Evolutionary conservation across 2,113 vertebrate species (phyloP).

Genomic region (Indicator indicator): DNA sequence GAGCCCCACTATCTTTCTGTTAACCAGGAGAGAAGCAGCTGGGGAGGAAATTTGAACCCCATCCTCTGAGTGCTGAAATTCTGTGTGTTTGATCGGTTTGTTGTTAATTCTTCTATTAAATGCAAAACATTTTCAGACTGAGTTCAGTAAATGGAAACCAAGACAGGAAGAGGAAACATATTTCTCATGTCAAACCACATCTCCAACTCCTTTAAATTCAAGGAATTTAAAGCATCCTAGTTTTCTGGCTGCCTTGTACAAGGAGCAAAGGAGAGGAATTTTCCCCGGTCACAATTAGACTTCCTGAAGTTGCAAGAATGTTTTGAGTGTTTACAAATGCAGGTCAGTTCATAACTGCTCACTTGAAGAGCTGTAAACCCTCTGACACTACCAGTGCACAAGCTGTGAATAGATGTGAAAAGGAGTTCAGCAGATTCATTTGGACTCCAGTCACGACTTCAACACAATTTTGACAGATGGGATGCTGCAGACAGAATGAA

Average conservation of each 20-base stretch:
- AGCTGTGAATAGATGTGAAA: not conserved
- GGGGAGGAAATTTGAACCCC: not conserved
- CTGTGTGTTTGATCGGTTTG: not conserved
- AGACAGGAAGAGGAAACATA: not conserved
- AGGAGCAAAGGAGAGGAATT: conserved; percentile 45
- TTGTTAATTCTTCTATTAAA: not conserved
- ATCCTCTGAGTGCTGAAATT: not conserved
- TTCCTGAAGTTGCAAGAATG: conserved; percentile 44
- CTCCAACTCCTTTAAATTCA: conserved; percentile 19
- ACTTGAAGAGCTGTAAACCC: not conserved
- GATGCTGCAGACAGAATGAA: not conserved
- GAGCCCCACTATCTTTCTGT: not conserved
- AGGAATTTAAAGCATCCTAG: conserved; percentile 43
- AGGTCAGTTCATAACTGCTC: not conserved
- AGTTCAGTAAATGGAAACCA: not conserved
- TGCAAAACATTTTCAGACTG: not conserved
- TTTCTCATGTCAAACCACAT: not conserved
- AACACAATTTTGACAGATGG: not conserved
- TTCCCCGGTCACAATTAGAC: conserved; percentile 1
- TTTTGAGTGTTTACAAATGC: conserved; percentile 38
- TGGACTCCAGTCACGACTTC: not conserved
- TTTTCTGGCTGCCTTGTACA: not conserved
- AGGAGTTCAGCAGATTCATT: not conserved
- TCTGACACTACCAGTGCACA: not conserved
- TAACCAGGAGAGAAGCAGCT: not conserved